Evolutionary conservation across 2,113 vertebrate species (phyloP).

Genomic region (Clarias macrocephalus): DNA sequence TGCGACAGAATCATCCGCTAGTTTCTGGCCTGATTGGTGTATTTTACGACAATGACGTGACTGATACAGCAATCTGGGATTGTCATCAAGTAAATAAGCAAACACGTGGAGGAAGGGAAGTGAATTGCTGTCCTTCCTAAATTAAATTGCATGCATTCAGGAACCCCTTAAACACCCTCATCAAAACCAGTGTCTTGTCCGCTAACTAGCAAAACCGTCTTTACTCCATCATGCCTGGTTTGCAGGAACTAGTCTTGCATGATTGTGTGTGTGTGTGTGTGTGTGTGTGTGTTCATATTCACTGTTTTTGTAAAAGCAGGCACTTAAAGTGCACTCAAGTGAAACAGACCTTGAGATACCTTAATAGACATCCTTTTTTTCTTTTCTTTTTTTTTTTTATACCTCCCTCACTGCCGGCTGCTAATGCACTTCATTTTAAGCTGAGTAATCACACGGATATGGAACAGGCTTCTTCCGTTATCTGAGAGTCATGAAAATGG

Average conservation of each 20-base stretch:
- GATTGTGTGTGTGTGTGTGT: not conserved
- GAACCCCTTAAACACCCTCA: too few relatives aligned
- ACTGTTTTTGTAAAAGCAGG: not conserved
- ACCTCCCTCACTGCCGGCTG: not conserved
- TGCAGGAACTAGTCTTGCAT: not conserved
- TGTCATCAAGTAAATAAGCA: too few relatives aligned
- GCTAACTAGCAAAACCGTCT: too few relatives aligned
- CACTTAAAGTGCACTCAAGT: not conserved
- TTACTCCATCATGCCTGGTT: not conserved
- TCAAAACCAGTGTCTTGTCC: too few relatives aligned
- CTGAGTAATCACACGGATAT: not conserved
- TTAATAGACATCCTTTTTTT: not conserved
- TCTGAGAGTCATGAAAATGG: not conserved
- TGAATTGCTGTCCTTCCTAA: too few relatives aligned
- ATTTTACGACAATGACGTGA: too few relatives aligned
- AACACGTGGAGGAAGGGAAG: too few relatives aligned
- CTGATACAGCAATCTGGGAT: too few relatives aligned
- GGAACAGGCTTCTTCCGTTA: not conserved
- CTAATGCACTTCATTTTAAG: slow-evolving; percentile 23
- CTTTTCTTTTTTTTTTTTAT: not conserved
- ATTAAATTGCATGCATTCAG: too few relatives aligned
- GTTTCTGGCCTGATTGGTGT: too few relatives aligned
- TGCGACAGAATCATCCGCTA: too few relatives aligned
- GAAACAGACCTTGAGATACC: not conserved
- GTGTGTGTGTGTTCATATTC: not conserved